These are phyloP conservation scores for Acronicta leporina DNA, from an alignment of 2,888 invertebrate species.

Conservation along the genomic window DNA sequence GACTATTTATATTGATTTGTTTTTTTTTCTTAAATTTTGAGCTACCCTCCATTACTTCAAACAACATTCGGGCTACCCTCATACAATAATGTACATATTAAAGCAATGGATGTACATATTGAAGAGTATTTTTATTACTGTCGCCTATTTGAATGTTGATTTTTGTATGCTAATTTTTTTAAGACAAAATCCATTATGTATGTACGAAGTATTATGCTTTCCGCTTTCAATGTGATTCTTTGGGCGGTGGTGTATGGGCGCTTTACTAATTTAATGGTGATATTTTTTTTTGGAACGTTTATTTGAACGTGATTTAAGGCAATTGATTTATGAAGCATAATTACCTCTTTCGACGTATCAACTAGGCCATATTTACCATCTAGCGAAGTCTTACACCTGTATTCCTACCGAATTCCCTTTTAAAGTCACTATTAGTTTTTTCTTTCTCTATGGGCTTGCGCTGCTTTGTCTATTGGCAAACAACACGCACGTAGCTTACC, in stretches of 20 bases:
- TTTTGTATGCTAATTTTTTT: slow-evolving; percentile 51
- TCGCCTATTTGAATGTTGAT: slow-evolving; percentile 65
- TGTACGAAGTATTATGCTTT: slow-evolving; percentile 48
- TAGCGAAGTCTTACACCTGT: no score
- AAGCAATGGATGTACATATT: slow-evolving; percentile 73
- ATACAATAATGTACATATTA: slow-evolving; percentile 70
- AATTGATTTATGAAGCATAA: no score
- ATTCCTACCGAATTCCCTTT: no score
- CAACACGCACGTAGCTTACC: no score
- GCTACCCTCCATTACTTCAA: not conserved
- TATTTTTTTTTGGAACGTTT: not conserved
- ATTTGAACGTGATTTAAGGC: no score
- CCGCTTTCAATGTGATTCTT: slow-evolving; percentile 52
- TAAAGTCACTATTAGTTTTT: no score
- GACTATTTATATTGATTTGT: no score
- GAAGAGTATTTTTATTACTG: slow-evolving; percentile 69
- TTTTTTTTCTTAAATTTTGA: not conserved
- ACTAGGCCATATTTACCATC: no score
- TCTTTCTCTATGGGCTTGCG: no score
- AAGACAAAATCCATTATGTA: slow-evolving; percentile 46
- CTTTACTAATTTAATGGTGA: slow-evolving; percentile 26
- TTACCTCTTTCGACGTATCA: no score
- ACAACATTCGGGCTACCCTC: slow-evolving; percentile 56
- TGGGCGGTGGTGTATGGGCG: slow-evolving; percentile 28
- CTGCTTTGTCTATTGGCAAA: no score